phyloP scores from a whole-genome alignment of 1,140 invertebrate genomes.

The Drosophila paulistorum region DNA sequence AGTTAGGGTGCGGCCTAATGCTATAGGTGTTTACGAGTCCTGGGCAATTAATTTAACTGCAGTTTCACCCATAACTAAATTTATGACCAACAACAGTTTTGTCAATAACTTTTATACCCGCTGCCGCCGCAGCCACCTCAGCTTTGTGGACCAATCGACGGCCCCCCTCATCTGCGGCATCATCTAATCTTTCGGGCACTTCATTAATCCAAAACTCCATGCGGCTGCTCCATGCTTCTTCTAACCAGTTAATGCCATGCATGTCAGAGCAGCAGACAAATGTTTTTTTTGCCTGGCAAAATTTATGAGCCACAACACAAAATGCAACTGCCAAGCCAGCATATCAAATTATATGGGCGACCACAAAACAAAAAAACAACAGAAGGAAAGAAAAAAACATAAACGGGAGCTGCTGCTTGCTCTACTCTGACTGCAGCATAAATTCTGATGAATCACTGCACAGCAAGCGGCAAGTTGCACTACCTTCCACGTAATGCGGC shows the following conservation, averaged over 20 bases:
- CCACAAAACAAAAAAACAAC: constrained; percentile 63
- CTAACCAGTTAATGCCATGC: constrained; percentile 72
- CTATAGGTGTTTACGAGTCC: constrained; percentile 69
- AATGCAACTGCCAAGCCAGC: constrained; percentile 76
- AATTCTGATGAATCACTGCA: constrained; percentile 81
- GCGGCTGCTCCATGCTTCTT: background rate
- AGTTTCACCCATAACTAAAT: constrained; percentile 69
- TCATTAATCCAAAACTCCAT: constrained; percentile 69
- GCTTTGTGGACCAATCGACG: no score
- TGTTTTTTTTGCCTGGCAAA: constrained; percentile 49
- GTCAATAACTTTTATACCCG: constrained; percentile 71
- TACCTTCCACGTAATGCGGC: constrained; percentile 69
- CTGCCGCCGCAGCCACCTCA: no score
- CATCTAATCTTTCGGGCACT: constrained; percentile 73
- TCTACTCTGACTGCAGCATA: constrained; percentile 49
- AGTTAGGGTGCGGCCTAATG: background rate
- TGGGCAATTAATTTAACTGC: constrained; percentile 77
- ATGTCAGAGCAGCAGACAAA: constrained; percentile 76
- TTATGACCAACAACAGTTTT: constrained; percentile 78
- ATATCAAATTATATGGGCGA: constrained; percentile 78
- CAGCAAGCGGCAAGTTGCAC: constrained; percentile 33
- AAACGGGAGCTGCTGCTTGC: constrained; percentile 7
- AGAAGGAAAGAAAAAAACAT: background rate
- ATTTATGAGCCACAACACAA: constrained; percentile 72
- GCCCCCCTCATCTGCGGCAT: background rate